These are phyloP conservation scores for Saguinus midas DNA, from an alignment of 2,113 vertebrate species.

Conservation along the genomic window DNA sequence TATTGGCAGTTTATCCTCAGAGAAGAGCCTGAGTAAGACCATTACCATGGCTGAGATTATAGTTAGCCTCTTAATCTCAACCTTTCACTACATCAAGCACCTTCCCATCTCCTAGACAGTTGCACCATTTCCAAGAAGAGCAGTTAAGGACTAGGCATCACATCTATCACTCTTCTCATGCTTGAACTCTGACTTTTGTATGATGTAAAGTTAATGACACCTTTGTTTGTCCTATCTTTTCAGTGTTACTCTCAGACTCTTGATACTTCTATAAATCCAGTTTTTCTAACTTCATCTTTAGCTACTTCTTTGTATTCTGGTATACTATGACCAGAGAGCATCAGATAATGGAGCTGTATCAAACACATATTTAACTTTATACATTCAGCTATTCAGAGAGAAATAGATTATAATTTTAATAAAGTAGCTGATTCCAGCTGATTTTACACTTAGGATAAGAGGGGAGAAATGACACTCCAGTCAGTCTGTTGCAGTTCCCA, in stretches of 20 bases:
- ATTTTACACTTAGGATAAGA: background rate
- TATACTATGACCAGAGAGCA: background rate
- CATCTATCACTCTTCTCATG: slow-evolving; percentile 42
- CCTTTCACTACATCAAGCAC: slow-evolving; percentile 36
- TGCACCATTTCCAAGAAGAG: slow-evolving; percentile 54
- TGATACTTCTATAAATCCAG: background rate
- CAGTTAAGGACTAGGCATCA: slow-evolving; percentile 6
- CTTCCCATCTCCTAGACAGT: background rate
- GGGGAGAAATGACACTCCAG: background rate
- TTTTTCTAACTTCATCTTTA: background rate
- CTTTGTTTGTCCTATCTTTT: background rate
- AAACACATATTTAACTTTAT: background rate
- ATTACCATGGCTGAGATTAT: slow-evolving; percentile 59
- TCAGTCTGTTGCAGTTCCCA: background rate
- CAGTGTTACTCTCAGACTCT: background rate
- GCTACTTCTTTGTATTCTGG: background rate
- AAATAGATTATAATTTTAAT: background rate
- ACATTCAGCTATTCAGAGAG: background rate
- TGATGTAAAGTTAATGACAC: background rate
- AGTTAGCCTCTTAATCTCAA: slow-evolving; percentile 38
- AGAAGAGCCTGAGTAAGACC: slow-evolving; percentile 66
- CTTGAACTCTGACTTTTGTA: slow-evolving; percentile 36
- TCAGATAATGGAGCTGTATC: background rate
- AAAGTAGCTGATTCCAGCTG: background rate
- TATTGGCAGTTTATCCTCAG: slow-evolving; percentile 44